Conservation (phyloP, 2,888 invertebrate genomes). For the Elegia similella region DNA sequence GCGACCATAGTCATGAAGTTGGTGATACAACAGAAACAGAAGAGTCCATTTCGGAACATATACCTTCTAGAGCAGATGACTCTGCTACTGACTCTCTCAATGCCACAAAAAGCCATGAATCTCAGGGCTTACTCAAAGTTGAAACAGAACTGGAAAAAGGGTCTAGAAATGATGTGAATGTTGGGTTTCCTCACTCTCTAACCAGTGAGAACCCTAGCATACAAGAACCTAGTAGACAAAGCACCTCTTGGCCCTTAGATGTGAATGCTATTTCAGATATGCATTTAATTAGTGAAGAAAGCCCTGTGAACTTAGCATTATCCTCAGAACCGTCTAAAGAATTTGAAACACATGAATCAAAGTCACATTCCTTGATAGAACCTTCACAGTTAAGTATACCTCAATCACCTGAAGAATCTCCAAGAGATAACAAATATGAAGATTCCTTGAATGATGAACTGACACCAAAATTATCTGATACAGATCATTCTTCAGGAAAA, state of each 20-base stretch:
- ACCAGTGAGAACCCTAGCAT: conserved; percentile 47
- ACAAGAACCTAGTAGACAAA: conserved; percentile 52
- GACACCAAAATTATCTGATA: conserved; percentile 38
- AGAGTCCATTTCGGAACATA: conserved; percentile 72
- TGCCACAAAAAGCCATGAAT: conserved; percentile 30
- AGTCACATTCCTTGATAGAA: conserved; percentile 32
- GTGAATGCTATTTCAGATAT: conserved; percentile 53
- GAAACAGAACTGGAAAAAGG: conserved; percentile 41
- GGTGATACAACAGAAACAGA: conserved; percentile 58
- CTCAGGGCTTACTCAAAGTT: conserved; percentile 41
- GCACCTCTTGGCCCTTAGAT: conserved; percentile 61
- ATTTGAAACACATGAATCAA: conserved; percentile 33
- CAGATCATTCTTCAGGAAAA: conserved; percentile 34
- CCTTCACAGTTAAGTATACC: conserved; percentile 32
- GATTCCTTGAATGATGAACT: conserved; percentile 66
- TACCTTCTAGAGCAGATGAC: conserved; percentile 63
- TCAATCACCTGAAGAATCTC: conserved; percentile 44
- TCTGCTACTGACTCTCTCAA: conserved; percentile 55
- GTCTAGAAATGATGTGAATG: conserved; percentile 43
- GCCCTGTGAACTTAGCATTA: conserved; percentile 61
- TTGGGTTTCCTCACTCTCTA: conserved; percentile 42
- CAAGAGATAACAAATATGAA: conserved; percentile 53
- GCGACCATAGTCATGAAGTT: conserved; percentile 37
- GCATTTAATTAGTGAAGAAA: conserved; percentile 66
- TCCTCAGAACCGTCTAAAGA: conserved; percentile 64